These are phyloP conservation scores for Vipera ursinii DNA, from an alignment of 2,797 vertebrate genomes.

Conservation along the genomic window DNA sequence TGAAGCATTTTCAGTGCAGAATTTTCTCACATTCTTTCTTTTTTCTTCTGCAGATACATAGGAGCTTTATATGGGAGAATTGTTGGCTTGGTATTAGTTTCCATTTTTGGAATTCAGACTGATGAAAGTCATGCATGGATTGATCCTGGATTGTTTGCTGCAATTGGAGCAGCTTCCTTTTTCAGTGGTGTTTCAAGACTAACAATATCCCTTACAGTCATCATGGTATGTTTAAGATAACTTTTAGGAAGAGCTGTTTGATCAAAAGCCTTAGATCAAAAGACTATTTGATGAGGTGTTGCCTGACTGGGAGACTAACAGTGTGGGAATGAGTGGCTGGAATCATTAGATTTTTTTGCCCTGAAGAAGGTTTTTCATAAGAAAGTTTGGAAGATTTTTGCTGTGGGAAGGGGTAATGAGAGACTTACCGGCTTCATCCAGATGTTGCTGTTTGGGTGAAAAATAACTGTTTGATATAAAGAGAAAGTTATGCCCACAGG, in stretches of 20 bases:
- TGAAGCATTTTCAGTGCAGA: background rate
- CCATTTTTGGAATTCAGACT: constrained; percentile 44
- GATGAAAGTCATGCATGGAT: constrained; percentile 49
- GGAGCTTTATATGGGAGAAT: constrained; percentile 56
- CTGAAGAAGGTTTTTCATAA: background rate
- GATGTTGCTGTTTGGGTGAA: background rate
- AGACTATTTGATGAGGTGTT: background rate
- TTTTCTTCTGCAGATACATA: constrained; percentile 34
- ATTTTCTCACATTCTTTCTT: background rate
- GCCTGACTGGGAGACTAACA: background rate
- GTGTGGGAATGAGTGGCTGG: background rate
- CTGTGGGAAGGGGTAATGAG: background rate
- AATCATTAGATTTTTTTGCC: background rate
- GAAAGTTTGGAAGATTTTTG: background rate
- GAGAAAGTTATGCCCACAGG: background rate
- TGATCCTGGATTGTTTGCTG: constrained; percentile 60
- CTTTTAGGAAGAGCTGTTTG: background rate
- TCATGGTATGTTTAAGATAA: constrained; percentile 45
- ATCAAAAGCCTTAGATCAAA: background rate
- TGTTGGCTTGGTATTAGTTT: constrained; percentile 52
- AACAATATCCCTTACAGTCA: constrained; percentile 54
- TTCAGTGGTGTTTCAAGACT: constrained; percentile 55
- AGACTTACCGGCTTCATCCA: background rate
- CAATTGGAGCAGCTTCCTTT: constrained; percentile 50
- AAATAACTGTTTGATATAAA: background rate